These are phyloP conservation scores for Pyrgilauda ruficollis DNA, from an alignment of 2,113 vertebrate species.

Conservation along the genomic window DNA sequence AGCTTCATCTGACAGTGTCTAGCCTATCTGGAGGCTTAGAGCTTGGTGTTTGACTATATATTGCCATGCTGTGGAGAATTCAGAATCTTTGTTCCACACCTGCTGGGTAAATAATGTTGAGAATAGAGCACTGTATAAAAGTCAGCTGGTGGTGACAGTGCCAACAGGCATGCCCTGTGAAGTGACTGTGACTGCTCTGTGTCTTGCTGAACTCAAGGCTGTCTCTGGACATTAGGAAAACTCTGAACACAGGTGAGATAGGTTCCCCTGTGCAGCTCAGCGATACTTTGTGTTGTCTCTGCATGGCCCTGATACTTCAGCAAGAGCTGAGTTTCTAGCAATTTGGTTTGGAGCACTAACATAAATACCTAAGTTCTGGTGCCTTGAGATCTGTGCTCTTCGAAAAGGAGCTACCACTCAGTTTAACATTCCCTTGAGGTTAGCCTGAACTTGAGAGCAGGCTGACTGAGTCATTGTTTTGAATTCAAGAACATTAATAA, in stretches of 20 bases:
- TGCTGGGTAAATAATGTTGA: not conserved
- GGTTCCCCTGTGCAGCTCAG: not conserved
- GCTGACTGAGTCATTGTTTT: not conserved
- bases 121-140: not conserved
- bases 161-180: fast-evolving
- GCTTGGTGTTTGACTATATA: not conserved
- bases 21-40: not conserved
- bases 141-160: not conserved
- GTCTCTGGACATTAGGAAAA: not conserved
- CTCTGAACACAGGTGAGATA: not conserved
- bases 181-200: not conserved
- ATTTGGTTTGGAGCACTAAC: not conserved
- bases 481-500: not conserved
- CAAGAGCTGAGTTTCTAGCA: not conserved
- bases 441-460: not conserved
- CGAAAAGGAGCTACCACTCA: not conserved
- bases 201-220: not conserved
- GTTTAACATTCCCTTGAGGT: not conserved
- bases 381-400: not conserved
- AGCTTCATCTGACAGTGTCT: not conserved
- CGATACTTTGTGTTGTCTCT: not conserved
- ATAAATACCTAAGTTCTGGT: not conserved
- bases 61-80: not conserved
- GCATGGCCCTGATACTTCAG: not conserved
- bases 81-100: not conserved